phyloP scores from a whole-genome alignment of 2,797 vertebrate genomes.

The Chrysocyon brachyurus region DNA sequence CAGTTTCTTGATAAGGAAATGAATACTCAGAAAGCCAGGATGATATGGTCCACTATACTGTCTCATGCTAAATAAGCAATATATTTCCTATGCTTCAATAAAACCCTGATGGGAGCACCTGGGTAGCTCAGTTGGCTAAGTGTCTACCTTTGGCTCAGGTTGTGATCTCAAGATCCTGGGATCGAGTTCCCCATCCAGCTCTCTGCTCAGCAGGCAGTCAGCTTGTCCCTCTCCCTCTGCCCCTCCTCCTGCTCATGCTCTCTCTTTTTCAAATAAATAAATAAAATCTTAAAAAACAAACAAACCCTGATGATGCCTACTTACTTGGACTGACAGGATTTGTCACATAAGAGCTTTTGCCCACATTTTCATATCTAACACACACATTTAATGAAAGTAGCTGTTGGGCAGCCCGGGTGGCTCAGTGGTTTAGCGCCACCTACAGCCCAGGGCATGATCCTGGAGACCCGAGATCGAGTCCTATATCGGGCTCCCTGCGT shows the following conservation, averaged over 20 bases:
- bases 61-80: background rate
- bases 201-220: background rate
- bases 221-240: background rate
- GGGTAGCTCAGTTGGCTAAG: background rate
- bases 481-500: no score
- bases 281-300: background rate
- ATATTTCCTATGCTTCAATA: background rate
- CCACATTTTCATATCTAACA: background rate
- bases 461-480: no score
- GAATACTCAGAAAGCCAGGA: background rate
- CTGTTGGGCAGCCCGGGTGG: background rate
- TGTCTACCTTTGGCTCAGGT: background rate
- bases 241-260: background rate
- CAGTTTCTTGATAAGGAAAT: background rate
- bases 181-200: fast-evolving
- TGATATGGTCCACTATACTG: background rate
- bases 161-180: background rate
- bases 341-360: background rate
- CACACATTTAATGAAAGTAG: background rate
- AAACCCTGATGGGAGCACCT: background rate
- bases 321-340: background rate
- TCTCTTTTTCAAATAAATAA: background rate
- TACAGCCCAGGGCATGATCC: no score
- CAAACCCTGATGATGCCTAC: background rate
- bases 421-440: no score